Evolutionary conservation across 2,888 invertebrate species (phyloP), one percentile per base, ranked within the genome.

Genomic region (Leptinotarsa rubiginosa): DNA sequence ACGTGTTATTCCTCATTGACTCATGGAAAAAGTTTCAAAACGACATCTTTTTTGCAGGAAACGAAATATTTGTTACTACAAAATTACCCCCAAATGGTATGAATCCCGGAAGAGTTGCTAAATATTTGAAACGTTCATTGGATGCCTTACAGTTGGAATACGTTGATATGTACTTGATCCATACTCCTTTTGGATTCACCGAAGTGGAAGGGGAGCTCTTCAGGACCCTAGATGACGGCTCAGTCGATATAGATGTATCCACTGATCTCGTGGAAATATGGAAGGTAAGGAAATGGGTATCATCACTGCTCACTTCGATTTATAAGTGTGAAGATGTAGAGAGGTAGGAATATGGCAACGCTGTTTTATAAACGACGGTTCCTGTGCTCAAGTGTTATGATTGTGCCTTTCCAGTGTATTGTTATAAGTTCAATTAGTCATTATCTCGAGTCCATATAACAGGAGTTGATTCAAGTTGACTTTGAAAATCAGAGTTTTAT

Each of bases 41-140:
- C 41, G 41, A 41, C 10, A 10, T 3, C 1, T 41, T 41, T 41
- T 15, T 76, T 77, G 2, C 65, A 86, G 91, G 96, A 79, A 93
- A 94, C 80, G 95, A 97, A 66, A 87, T 97, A 0, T 97, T 95
- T 85, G 90, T 97, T 66, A 93, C 94, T n/a, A 95, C 96, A 13
- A 97, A 97, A 88, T 90, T 96, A 79, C 92, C 93, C 25, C 91
- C 92, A 16, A 87, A 89, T 81, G 92, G 93, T 89, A 85, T 87
- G 83, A 89, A 91, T 1, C 91, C 94, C 0, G 90, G 91, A 62
- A 87, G 90, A 59, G 92, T 95, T 12, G 89, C 91, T 80, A 91
- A 92, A 75, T 93, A 90, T 84, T 89, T 96, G 72, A 90, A 91
- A 77, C 90, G 89, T 66, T 95, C 95, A 0, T 87, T 95, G 73